These are phyloP conservation scores for Harpalus rubripes DNA, from an alignment of 2,888 invertebrate genomes.

Conservation along the genomic window DNA sequence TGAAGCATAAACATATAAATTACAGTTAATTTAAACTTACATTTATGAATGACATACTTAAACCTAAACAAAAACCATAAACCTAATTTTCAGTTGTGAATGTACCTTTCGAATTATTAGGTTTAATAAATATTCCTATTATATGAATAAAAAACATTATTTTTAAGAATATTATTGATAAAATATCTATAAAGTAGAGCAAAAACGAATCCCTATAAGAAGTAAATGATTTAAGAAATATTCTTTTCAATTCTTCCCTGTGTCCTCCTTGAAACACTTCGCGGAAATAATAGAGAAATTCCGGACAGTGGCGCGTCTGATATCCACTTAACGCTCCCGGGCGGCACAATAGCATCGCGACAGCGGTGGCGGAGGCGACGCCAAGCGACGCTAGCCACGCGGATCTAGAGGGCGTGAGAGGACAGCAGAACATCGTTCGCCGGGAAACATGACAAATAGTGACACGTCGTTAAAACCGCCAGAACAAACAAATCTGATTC, in stretches of 20 bases:
- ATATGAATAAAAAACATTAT: no score
- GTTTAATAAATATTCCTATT: no score
- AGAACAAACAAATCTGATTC: slow-evolving; percentile 51
- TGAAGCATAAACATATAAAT: no score
- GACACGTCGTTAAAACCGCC: slow-evolving; percentile 57
- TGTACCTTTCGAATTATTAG: no score
- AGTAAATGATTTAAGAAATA: slow-evolving; percentile 25
- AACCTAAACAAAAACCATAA: no score
- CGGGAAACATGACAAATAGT: slow-evolving; percentile 63
- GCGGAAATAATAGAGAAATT: slow-evolving; percentile 57
- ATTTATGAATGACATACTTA: no score
- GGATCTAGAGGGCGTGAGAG: background rate
- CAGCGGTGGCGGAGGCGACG: background rate
- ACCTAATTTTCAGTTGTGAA: no score
- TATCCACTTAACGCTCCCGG: slow-evolving; percentile 60
- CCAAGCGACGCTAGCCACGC: slow-evolving; percentile 1
- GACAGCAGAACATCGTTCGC: slow-evolving; percentile 8
- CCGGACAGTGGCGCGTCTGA: slow-evolving; percentile 41
- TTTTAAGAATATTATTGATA: no score
- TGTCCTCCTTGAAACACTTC: slow-evolving; percentile 15
- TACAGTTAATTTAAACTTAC: no score
- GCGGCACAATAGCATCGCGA: slow-evolving; percentile 32
- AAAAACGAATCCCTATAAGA: background rate
- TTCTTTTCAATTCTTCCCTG: background rate
- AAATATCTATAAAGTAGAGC: background rate